Percentiles rank a stretch among this genome's conserved stretches.
Conservation (phyloP, 2,113 vertebrate species). For the Cochlearius cochlearius region DNA sequence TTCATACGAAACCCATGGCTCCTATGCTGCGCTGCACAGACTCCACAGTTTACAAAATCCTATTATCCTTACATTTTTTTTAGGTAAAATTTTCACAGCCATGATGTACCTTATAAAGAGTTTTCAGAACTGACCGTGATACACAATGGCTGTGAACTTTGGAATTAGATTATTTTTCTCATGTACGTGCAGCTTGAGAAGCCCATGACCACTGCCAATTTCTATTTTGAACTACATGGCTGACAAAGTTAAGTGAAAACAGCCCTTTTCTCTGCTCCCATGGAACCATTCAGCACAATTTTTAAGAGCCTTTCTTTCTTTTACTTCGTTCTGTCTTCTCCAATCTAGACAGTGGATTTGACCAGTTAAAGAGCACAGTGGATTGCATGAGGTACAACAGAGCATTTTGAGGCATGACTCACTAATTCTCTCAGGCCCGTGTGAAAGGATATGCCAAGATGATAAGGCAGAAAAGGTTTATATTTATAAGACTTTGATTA, state of each 20-base stretch:
- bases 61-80: not conserved
- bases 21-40: not conserved
- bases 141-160: not conserved
- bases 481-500: not conserved
- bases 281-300: not conserved
- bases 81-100: not conserved
- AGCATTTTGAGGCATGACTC: not conserved
- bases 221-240: not conserved
- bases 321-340: not conserved
- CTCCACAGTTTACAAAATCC: not conserved
- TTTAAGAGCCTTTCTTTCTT: not conserved
- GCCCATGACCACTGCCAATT: not conserved
- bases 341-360: not conserved
- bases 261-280: not conserved
- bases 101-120: not conserved
- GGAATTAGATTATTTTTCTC: not conserved
- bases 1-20: not conserved
- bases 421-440: not conserved
- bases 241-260: not conserved
- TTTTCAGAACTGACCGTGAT: not conserved
- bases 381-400: not conserved
- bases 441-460: not conserved
- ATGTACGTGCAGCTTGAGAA: not conserved
- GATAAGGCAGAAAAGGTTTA: not conserved
- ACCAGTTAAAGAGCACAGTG: not conserved